phyloP scores from a whole-genome alignment of 2,113 vertebrate species.

The Alethe castanea region DNA sequence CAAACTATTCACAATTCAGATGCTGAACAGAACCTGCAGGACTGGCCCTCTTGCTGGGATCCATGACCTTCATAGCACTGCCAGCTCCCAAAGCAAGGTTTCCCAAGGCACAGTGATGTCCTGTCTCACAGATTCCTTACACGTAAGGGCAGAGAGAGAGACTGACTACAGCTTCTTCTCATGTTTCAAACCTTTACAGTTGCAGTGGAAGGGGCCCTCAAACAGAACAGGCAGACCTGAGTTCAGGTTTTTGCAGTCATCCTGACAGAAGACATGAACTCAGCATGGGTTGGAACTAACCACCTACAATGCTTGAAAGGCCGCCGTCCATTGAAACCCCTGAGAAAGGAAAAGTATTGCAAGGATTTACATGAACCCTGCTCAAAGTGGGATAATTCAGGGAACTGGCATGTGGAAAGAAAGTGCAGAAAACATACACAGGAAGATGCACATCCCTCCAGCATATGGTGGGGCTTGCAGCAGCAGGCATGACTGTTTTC shows the following conservation, averaged over 20 bases:
- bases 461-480: neutral
- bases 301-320: neutral
- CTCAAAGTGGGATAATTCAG: neutral
- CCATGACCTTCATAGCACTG: neutral
- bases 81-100: neutral
- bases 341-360: neutral
- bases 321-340: neutral
- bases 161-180: neutral
- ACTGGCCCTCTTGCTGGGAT: neutral
- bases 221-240: neutral
- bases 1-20: neutral
- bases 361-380: neutral
- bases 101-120: neutral
- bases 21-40: neutral
- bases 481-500: neutral
- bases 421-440: neutral
- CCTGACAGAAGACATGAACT: neutral
- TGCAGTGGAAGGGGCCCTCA: neutral
- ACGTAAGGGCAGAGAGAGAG: rapidly evolving
- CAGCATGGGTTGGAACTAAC: neutral
- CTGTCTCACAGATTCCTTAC: neutral
- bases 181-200: neutral
- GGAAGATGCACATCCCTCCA: neutral
- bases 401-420: neutral
- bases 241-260: neutral